phyloP scores from a whole-genome alignment of 2,113 vertebrate genomes.

The Syrmaticus mikado region DNA sequence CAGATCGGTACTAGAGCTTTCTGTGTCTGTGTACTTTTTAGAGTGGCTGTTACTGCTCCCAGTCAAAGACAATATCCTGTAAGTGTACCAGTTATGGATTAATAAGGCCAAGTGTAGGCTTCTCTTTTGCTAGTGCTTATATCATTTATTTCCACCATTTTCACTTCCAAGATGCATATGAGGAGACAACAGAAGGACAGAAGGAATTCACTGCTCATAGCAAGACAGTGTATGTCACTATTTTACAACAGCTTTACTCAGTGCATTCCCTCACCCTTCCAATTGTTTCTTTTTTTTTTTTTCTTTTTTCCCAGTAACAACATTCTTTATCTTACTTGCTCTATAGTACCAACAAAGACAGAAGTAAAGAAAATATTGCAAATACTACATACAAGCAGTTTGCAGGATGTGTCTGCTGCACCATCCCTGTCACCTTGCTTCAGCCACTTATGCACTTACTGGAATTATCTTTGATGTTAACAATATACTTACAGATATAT shows the following conservation, averaged over 20 bases:
- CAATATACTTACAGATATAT: not conserved
- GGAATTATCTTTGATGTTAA: not conserved
- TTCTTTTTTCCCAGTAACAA: not conserved
- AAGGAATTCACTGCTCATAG: not conserved
- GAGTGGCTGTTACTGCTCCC: not conserved
- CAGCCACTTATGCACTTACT: not conserved
- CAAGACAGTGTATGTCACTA: not conserved
- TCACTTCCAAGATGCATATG: not conserved
- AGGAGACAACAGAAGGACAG: not conserved
- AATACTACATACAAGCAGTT: not conserved
- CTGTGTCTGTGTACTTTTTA: not conserved
- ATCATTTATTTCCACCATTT: not conserved
- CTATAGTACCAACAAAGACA: not conserved
- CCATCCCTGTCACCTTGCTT: not conserved
- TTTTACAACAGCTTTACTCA: not conserved
- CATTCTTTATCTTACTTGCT: not conserved
- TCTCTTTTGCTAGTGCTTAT: not conserved
- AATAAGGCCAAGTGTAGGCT: not conserved
- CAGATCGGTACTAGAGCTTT: constrained; percentile 7
- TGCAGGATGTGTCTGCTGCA: not conserved
- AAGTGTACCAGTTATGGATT: not conserved
- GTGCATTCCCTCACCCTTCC: not conserved
- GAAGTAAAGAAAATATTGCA: not conserved
- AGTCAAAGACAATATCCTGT: constrained; percentile 21
- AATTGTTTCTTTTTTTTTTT: not conserved